A percentile compares a stretch with the other conserved stretches of the same genome.
Conservation (phyloP, 2,888 invertebrate genomes). For the Myathropa florea region DNA sequence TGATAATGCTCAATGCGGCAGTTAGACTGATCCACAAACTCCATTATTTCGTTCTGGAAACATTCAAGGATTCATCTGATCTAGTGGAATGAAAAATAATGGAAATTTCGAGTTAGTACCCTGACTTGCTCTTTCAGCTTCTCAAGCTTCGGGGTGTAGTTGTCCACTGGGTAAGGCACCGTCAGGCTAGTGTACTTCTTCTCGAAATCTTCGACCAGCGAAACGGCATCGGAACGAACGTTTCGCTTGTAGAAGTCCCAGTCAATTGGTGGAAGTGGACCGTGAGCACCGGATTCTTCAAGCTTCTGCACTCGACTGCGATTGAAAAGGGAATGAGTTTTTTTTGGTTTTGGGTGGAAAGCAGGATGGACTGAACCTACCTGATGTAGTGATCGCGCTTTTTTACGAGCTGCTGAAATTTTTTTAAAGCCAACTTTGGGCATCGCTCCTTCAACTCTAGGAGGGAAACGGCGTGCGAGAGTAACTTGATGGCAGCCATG, state of each 20-base stretch:
- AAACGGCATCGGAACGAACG: conserved; percentile 85
- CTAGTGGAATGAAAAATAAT: not conserved
- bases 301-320: conserved; percentile 73
- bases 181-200: conserved; percentile 88
- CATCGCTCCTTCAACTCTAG: not conserved
- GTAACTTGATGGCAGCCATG: not conserved
- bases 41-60: conserved; percentile 63
- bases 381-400: not conserved
- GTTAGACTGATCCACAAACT: conserved; percentile 74
- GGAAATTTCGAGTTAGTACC: conserved; percentile 72
- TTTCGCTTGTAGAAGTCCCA: conserved; percentile 89
- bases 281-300: conserved; percentile 82
- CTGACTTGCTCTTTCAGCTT: conserved; percentile 84
- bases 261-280: conserved; percentile 87
- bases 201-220: conserved; percentile 92
- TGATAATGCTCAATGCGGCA: conserved; percentile 80
- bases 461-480: not conserved
- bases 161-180: conserved; percentile 86
- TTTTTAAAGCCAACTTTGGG: not conserved
- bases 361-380: not conserved
- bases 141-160: conserved; percentile 82
- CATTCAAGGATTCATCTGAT: conserved; percentile 74
- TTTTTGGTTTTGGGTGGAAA: not conserved
- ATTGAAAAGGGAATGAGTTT: not conserved
- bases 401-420: not conserved